phyloP scores from a whole-genome alignment of 2,113 vertebrate species.

The Heterotis niloticus region DNA sequence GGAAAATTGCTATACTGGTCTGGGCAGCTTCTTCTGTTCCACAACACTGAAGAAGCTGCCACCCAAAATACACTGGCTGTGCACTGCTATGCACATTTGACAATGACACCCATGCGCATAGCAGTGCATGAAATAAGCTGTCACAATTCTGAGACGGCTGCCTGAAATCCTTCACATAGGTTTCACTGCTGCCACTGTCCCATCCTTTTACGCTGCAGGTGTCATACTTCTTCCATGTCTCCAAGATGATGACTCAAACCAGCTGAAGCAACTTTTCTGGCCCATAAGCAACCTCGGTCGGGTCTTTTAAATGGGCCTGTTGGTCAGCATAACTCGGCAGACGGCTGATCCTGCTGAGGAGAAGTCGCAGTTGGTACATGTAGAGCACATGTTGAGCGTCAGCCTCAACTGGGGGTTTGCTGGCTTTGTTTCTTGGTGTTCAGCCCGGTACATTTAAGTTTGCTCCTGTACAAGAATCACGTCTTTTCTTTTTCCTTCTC shows the following conservation, averaged over 20 bases:
- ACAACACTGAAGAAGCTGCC: no score
- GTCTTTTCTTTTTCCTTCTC: background rate
- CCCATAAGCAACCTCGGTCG: slow-evolving; percentile 4
- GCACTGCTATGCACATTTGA: slow-evolving; percentile 2
- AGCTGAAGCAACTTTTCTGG: background rate
- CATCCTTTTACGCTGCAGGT: background rate
- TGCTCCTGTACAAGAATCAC: background rate
- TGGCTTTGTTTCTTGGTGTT: no score
- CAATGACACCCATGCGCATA: background rate
- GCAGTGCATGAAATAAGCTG: background rate
- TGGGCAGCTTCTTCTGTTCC: no score
- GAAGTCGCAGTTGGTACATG: background rate
- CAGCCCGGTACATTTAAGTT: no score
- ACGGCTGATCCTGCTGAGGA: slow-evolving; percentile 2
- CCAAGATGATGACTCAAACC: background rate
- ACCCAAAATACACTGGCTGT: no score
- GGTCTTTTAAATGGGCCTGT: background rate
- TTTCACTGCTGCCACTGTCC: background rate
- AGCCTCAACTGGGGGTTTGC: no score
- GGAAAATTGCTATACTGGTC: no score
- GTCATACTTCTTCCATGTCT: background rate
- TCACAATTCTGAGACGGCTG: background rate
- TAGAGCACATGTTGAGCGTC: background rate
- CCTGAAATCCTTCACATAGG: background rate
- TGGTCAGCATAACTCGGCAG: background rate